Evolutionary conservation across 1,140 invertebrate species (phyloP).

Genomic region (Forficula auricularia): DNA sequence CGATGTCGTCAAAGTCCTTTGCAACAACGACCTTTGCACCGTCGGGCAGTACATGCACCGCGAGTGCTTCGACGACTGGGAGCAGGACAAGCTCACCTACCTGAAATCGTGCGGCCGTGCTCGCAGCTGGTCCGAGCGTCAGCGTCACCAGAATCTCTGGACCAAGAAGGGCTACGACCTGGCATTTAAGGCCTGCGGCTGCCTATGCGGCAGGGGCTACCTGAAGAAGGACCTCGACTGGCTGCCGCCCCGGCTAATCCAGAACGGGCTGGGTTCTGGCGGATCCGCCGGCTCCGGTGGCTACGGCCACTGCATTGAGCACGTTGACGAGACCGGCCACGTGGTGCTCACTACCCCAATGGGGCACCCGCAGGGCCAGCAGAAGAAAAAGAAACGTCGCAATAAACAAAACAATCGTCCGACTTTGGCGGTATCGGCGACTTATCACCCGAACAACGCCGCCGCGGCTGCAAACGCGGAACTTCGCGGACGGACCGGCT

Average conservation of each 20-base stretch:
- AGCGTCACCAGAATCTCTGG: slow-evolving; percentile 88
- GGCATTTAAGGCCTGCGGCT: slow-evolving; percentile 73
- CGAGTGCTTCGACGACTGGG: slow-evolving; percentile 87
- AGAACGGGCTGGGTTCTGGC: slow-evolving; percentile 1
- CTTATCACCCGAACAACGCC: slow-evolving; percentile 22
- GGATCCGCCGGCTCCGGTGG: neutral
- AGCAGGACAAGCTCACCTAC: slow-evolving; percentile 69
- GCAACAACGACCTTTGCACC: slow-evolving; percentile 83
- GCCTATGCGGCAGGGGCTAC: slow-evolving; percentile 76
- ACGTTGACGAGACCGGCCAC: neutral
- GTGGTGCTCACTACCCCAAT: slow-evolving; percentile 8
- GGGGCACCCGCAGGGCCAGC: slow-evolving; percentile 26
- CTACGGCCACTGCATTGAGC: no score
- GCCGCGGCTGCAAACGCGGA: slow-evolving; percentile 12
- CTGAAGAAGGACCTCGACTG: slow-evolving; percentile 88
- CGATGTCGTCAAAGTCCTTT: slow-evolving; percentile 71
- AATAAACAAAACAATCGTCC: slow-evolving; percentile 44
- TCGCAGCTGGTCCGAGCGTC: slow-evolving; percentile 82
- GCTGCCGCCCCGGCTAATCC: slow-evolving; percentile 42
- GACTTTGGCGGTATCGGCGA: slow-evolving; percentile 29
- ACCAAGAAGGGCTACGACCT: slow-evolving; percentile 93
- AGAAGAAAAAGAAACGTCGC: slow-evolving; percentile 56
- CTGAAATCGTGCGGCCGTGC: slow-evolving; percentile 77
- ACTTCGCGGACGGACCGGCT: slow-evolving; percentile 32
- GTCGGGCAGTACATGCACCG: slow-evolving; percentile 84